These are phyloP conservation scores for Parauchenoglanis ngamensis DNA, from an alignment of 2,797 vertebrate genomes.

Conservation along the genomic window DNA sequence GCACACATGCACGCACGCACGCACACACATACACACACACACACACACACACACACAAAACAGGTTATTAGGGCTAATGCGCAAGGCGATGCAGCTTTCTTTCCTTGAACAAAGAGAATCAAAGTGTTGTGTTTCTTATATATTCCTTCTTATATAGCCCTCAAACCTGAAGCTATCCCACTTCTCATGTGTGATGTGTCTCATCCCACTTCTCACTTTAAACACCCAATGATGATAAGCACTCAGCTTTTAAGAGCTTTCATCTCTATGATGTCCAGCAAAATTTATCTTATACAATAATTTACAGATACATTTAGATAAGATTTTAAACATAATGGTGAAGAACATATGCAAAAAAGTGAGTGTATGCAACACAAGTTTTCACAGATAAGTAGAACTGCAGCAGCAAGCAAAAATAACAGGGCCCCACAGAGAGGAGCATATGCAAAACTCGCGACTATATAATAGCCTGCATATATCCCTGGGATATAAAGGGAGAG, in stretches of 20 bases:
- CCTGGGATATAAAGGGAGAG: conserved; percentile 69
- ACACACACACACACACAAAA: conserved; percentile 33
- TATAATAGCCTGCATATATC: conserved; percentile 63
- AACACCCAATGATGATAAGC: conserved; percentile 56
- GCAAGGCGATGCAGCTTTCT: conserved; percentile 73
- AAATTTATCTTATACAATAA: neutral
- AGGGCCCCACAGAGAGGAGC: conserved; percentile 59
- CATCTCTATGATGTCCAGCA: conserved; percentile 56
- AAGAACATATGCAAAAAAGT: conserved; percentile 19
- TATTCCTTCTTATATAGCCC: conserved; percentile 43
- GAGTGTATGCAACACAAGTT: conserved; percentile 12
- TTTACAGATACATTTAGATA: neutral
- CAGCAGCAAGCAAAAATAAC: conserved; percentile 67
- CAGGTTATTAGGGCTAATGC: conserved; percentile 77
- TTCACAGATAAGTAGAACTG: conserved; percentile 36
- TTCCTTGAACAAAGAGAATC: conserved; percentile 69
- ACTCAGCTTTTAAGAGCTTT: conserved; percentile 53
- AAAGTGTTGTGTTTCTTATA: conserved; percentile 65
- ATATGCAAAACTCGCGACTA: conserved; percentile 68
- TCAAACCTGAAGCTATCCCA: conserved; percentile 18
- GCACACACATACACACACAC: neutral
- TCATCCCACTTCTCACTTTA: conserved; percentile 23
- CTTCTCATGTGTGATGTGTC: neutral
- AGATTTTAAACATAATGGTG: neutral
- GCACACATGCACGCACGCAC: neutral